Evolutionary conservation across 2,113 vertebrate species (phyloP), one percentile per base, ranked within the genome.

Genomic region (Pomatostomus ruficeps): DNA sequence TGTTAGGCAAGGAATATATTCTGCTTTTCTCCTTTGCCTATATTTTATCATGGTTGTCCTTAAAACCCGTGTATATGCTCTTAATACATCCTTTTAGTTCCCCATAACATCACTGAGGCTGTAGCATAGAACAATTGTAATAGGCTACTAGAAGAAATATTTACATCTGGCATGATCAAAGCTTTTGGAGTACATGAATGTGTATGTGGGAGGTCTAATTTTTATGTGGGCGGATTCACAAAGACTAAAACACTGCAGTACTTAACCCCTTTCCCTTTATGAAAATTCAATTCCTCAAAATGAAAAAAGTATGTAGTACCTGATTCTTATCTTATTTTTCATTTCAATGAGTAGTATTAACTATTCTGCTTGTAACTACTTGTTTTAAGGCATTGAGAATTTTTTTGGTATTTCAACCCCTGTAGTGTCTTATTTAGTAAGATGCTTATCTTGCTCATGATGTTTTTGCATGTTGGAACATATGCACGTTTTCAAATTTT

Each of bases 221-320:
- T 86, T 96, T 85, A 67, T 76, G 92, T 88, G 96, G 83, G 65
- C 17, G 58, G 78, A 96, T 97, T 94, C 93, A 97, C 90, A 95
- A 95, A 96, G 93, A 90, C 71, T 87, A 80, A 94, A 96, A 92
- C 92, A 93, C 52, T 89, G 65, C 79, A 93, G 91, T 96, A 89
- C 83, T 92, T 97, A 93, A 88, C 68, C 51, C 59, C 22, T 94
- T 87, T 91, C 85, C 91, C 93, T 97, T 97, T 93, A 88, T 89
- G 94, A 97, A 97, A 96, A 96, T 73, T 71, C 87, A 96, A 4
- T 96, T 97, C 91, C 91, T 96, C 71, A 96, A 95, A 91, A 93
- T 95, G 59, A 95, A 94, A 94, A 86, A 93, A 91, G 29, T 77
- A 65, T 91, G 85, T 57, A 86, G 73, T 96, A 95, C 84, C 90